These are phyloP conservation scores for Helicoverpa assulta DNA, from an alignment of 2,888 invertebrate species.

Conservation along the genomic window DNA sequence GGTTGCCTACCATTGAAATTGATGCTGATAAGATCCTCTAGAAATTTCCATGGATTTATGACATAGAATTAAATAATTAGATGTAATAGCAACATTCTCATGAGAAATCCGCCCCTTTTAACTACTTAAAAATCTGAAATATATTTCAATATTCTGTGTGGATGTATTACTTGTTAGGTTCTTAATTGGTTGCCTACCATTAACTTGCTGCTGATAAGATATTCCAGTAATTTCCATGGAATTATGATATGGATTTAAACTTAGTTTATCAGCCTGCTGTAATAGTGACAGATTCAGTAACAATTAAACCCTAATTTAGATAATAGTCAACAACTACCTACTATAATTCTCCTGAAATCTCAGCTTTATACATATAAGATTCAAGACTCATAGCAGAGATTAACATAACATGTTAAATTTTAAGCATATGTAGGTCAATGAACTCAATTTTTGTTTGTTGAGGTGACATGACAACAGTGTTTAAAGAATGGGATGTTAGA, in stretches of 20 bases:
- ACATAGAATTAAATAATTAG: no score
- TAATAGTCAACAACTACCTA: not conserved
- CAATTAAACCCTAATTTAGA: not conserved
- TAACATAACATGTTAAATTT: not conserved
- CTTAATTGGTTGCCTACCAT: not conserved
- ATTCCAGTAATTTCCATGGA: slow-evolving; percentile 26
- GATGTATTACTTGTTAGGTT: not conserved
- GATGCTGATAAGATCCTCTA: no score
- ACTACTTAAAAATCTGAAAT: not conserved
- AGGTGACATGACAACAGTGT: no score
- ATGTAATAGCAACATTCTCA: no score
- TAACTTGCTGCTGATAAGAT: slow-evolving; percentile 5
- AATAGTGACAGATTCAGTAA: not conserved
- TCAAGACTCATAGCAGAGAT: not conserved
- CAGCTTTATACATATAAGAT: not conserved
- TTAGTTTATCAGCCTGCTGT: slow-evolving; percentile 8
- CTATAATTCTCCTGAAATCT: not conserved
- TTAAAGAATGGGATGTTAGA: no score
- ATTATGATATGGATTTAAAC: not conserved
- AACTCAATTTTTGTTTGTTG: not conserved
- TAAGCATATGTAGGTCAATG: not conserved
- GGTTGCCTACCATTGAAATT: no score
- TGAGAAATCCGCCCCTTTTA: slow-evolving; percentile 6
- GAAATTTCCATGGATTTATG: no score
- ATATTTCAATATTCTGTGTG: not conserved